Conservation (phyloP, 2,888 invertebrate species). For the Lasioglossum vierecki region DNA sequence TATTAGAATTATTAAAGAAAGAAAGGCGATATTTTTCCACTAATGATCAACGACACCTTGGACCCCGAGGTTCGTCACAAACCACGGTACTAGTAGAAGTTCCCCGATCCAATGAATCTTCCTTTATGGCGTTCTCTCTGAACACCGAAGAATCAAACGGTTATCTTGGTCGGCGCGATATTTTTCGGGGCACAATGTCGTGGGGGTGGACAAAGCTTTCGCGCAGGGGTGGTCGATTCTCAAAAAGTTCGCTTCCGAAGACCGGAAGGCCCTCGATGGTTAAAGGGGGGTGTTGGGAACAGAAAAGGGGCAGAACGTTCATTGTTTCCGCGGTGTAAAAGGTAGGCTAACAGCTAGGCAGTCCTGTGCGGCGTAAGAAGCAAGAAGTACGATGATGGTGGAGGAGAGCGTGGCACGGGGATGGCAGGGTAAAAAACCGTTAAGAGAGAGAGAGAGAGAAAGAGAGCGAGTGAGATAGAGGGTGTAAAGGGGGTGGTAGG, state of each 20-base stretch:
- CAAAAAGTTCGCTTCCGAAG: conserved; percentile 71
- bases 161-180: conserved; percentile 23
- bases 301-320: conserved; percentile 69
- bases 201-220: not conserved
- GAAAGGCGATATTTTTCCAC: not conserved
- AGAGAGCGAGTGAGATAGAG: conserved; percentile 5
- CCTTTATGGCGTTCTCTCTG: conserved; percentile 1
- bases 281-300: conserved; percentile 60
- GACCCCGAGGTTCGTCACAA: too few species aligned
- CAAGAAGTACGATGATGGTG: conserved; percentile 37
- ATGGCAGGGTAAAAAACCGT: conserved; percentile 40
- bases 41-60: not conserved
- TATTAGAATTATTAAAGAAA: not conserved
- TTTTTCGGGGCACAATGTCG: conserved; percentile 16
- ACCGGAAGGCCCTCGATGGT: conserved; percentile 72
- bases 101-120: conserved; percentile 12
- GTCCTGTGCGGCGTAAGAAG: conserved; percentile 54
- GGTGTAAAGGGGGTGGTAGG: conserved; percentile 49
- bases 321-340: conserved; percentile 77
- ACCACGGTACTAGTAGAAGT: not conserved
- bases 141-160: conserved; percentile 21
- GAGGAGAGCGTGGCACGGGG: conserved; percentile 29
- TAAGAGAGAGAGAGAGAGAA: not conserved
- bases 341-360: conserved; percentile 70
- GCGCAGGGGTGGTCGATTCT: conserved; percentile 54